phyloP scores from a whole-genome alignment of 1,140 invertebrate species.

The Drosophila pruinosa region DNA sequence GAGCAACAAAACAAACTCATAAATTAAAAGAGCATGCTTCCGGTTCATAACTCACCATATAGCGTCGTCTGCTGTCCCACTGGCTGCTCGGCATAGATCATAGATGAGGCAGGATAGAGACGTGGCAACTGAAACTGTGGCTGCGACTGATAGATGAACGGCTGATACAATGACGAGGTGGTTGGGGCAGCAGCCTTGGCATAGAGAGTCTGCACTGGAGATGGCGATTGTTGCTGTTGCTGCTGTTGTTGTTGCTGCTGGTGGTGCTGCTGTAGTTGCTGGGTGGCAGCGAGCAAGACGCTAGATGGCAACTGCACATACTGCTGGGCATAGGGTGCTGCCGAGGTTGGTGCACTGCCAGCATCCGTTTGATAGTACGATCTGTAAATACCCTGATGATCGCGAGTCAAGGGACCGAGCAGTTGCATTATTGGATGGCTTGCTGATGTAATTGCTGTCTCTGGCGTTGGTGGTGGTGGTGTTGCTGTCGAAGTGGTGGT shows the following conservation, averaged over 20 bases:
- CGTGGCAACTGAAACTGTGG: constrained; percentile 55
- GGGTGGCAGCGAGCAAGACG: constrained; percentile 57
- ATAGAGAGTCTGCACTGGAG: constrained; percentile 25
- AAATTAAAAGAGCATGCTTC: not conserved
- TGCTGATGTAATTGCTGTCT: constrained; percentile 11
- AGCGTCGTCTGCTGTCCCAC: constrained; percentile 23
- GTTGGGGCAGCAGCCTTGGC: constrained; percentile 34
- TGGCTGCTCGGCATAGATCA: constrained; percentile 54
- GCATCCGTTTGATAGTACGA: constrained; percentile 63
- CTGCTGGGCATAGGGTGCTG: constrained; percentile 38
- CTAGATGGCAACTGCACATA: constrained; percentile 72
- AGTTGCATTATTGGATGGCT: constrained; percentile 53
- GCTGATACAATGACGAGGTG: constrained; percentile 34
- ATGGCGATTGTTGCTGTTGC: constrained; percentile 42
- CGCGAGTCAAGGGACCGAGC: constrained; percentile 65
- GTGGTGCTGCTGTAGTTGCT: constrained; percentile 64
- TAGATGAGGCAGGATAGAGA: constrained; percentile 48
- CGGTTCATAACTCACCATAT: constrained; percentile 14
- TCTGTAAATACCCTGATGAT: constrained; percentile 61
- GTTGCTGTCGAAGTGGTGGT: constrained; percentile 31
- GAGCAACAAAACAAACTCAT: not conserved
- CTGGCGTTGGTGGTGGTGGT: constrained; percentile 32
- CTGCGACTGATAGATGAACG: constrained; percentile 52
- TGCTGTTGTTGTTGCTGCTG: constrained; percentile 52
- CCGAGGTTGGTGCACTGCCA: constrained; percentile 17